Evolutionary conservation across 1,140 invertebrate genomes (phyloP).

Genomic region (Papilio polyxenes): DNA sequence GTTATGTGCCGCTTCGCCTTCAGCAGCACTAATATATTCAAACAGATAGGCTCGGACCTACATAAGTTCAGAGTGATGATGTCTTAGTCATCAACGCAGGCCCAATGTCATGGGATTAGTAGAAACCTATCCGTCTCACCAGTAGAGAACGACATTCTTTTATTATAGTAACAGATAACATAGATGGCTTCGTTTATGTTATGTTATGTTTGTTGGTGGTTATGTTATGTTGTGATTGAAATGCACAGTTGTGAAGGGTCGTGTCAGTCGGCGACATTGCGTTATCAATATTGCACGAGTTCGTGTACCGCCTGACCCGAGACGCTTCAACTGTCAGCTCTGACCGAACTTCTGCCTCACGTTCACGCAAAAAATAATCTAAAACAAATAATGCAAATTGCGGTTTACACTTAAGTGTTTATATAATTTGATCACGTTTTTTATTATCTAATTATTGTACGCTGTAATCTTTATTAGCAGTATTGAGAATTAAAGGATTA

Average conservation of each 20-base stretch:
- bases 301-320: slow-evolving; percentile 8
- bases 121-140: too few relatives aligned
- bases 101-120: too few relatives aligned
- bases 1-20: too few relatives aligned
- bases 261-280: neutral
- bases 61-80: too few relatives aligned
- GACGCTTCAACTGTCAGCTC: neutral
- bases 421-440: slow-evolving; percentile 26
- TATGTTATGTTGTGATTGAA: neutral
- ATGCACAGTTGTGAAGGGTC: neutral
- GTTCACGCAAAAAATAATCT: slow-evolving; percentile 16
- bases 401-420: neutral
- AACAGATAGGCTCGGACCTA: too few relatives aligned
- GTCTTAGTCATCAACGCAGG: too few relatives aligned
- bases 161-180: too few relatives aligned
- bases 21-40: too few relatives aligned
- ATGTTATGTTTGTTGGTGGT: too few relatives aligned
- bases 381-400: slow-evolving; percentile 21
- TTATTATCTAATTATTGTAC: neutral
- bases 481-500: neutral
- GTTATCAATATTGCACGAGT: neutral
- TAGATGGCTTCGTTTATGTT: too few relatives aligned
- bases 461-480: neutral
- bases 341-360: neutral
- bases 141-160: too few relatives aligned